Evolutionary conservation across 1,140 invertebrate genomes (phyloP), one percentile per base, ranked within the genome.

Genomic region (Himalopsyche phryganea): DNA sequence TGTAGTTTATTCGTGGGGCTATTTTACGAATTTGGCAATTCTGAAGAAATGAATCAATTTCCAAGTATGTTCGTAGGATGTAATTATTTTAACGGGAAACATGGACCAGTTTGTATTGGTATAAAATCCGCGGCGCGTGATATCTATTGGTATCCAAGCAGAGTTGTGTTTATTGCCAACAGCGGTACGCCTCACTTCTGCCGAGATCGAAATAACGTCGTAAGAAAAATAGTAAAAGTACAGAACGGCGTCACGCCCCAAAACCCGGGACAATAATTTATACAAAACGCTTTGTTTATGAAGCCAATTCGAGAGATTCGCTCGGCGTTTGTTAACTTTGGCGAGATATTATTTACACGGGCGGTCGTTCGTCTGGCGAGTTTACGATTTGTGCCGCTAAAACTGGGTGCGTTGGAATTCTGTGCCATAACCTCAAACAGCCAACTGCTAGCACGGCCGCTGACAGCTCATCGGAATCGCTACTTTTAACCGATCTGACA

Each of bases 281-380:
- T 28, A 28, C 23, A 28, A 41, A 44, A 52, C 50, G 51, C 51
- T 46, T 54, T 54, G 51, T 54, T 54, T 54, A 54, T 54, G 46
- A 42, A 54, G 36, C 13, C 42, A 45, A 54, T 54, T 54, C 23
- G 3, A 28, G 9, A 28, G 4, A 28, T 28, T n/a, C n/a, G n/a
- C n/a, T n/a, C n/a, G n/a, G n/a, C n/a, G n/a, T n/a, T n/a, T 28
- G 9, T 19, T 15, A 5, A 15, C 15, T 19, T 46, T 32, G 11
- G 17, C 13, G 17, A 28, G 23, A 28, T 5, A 5, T 28, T 28
- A 28, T 28, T 28, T 28, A 28, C 23, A n/a, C 33, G 49, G 49
- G 5, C 28, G 14, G 33, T 13, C 23, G 7, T 49, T 15, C 57
- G 57, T 14, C 6, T 14, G 33, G 48, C 17, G 35, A 52, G 36